Evolutionary conservation across 2,888 invertebrate genomes (phyloP), one percentile per base, ranked within the genome.

Genomic region (Machimus rusticus): DNA sequence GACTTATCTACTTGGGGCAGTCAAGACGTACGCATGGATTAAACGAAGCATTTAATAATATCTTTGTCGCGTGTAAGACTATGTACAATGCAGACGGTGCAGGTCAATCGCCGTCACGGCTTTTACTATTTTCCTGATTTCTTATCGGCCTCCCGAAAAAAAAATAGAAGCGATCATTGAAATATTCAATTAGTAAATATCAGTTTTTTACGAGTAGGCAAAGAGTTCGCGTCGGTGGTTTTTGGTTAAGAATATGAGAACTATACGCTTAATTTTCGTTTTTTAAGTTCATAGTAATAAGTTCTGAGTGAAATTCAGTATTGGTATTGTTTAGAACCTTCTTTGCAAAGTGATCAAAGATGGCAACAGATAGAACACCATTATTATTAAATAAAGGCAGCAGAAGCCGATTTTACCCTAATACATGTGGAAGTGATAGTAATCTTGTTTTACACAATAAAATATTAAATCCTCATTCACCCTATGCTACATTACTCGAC

Each of bases 11-110:
- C n/a, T 1, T 34, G 2, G 43, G 34, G 39, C 43, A 23, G 2
- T 23, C 19, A 78, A 78, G 78, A 23, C 78, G 39, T 43, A 78
- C 78, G 78, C 78, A 78, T 78, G 78, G 39, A 8, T 78, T 78
- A 19, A 78, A 43, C 23, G 78, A 78, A 78, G 78, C 78, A 78
- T 78, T 78, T 19, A 78, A 78, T 78, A 78, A 78, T 78, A 23
- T 78, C 43, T 12, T 39, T 43, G 78, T 78, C 37, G 78, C 78
- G 39, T 39, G 43, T 78, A 39, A 39, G 43, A 19, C 43, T 78
- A 23, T 39, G 19, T 39, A 23, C 23, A 78, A 66, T 66, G 23
- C 66, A 66, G 66, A 66, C 66, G 66, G 66, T 66, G 66, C 66
- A 5, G 66, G 66, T 66, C 66, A 66, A 28, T 23, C 66, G 28